Evolutionary conservation across 2,113 vertebrate genomes (phyloP).

Genomic region (Mohoua ochrocephala): DNA sequence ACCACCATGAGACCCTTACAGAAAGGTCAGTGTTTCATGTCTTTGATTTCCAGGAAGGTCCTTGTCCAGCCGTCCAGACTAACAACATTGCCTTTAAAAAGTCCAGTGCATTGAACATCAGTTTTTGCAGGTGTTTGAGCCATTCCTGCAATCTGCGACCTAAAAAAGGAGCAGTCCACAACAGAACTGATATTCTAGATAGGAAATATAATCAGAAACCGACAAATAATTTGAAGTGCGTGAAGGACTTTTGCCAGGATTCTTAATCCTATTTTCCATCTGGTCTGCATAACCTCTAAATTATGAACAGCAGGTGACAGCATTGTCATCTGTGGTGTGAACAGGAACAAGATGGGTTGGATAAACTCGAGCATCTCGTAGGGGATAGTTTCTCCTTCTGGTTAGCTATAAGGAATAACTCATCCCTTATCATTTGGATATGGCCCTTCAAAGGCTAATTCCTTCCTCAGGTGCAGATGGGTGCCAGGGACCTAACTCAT

Average conservation of each 20-base stretch:
- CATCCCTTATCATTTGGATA: accelerated
- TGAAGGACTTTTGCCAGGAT: neutral
- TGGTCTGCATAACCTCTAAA: neutral
- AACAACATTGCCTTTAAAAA: neutral
- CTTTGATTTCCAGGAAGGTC: neutral
- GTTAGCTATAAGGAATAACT: neutral
- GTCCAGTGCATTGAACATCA: neutral
- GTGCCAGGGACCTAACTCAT: neutral
- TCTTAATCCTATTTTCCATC: neutral
- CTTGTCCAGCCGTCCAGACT: neutral
- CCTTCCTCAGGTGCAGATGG: neutral
- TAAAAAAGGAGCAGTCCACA: neutral
- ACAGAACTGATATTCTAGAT: neutral
- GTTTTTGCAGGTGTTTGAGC: neutral
- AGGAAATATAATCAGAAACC: neutral
- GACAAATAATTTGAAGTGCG: neutral
- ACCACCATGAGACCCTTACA: neutral
- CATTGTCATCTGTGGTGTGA: neutral
- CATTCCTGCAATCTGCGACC: neutral
- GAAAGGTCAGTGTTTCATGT: neutral
- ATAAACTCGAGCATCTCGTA: neutral
- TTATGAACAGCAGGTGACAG: neutral
- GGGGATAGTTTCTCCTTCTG: neutral
- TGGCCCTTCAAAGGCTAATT: neutral
- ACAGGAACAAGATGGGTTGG: neutral